A percentile compares a stretch with the other conserved stretches of the same genome.
Conservation (phyloP, 2,113 vertebrate species). For the Cavia aperea region DNA sequence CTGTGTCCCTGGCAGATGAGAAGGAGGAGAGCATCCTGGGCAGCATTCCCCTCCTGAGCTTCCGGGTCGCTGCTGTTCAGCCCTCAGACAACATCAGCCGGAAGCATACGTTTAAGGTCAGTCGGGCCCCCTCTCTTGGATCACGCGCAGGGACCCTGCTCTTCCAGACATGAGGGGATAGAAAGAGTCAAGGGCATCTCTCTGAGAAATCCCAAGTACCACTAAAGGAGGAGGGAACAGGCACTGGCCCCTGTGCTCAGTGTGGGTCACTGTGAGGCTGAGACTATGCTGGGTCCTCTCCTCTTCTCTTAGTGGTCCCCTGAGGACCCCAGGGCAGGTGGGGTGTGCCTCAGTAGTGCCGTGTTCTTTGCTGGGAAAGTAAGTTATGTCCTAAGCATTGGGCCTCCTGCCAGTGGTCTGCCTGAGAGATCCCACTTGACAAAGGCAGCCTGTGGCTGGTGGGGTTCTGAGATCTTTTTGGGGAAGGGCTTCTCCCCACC, state of each 20-base stretch:
- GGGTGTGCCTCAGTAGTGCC: background rate
- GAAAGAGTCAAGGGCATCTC: background rate
- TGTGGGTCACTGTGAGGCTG: background rate
- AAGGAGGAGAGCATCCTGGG: conserved; percentile 92
- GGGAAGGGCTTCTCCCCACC: background rate
- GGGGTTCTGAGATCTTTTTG: background rate
- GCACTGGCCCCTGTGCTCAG: background rate
- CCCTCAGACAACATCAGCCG: conserved; percentile 91
- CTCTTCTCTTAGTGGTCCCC: background rate
- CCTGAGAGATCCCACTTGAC: background rate
- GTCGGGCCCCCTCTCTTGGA: conserved; percentile 53
- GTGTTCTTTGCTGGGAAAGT: background rate
- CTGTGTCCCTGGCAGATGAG: conserved; percentile 80
- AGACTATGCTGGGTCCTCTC: background rate
- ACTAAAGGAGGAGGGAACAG: background rate
- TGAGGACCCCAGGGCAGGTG: background rate
- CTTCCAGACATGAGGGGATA: background rate
- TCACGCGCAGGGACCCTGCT: background rate
- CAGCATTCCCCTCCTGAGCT: conserved; percentile 93
- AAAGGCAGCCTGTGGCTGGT: background rate
- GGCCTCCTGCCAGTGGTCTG: background rate
- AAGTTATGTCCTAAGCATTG: background rate
- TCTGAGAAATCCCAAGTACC: background rate
- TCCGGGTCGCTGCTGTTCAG: conserved; percentile 85
- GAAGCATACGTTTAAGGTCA: conserved; percentile 96